Conservation (phyloP, 2,113 vertebrate genomes). For the Daubentonia madagascariensis region DNA sequence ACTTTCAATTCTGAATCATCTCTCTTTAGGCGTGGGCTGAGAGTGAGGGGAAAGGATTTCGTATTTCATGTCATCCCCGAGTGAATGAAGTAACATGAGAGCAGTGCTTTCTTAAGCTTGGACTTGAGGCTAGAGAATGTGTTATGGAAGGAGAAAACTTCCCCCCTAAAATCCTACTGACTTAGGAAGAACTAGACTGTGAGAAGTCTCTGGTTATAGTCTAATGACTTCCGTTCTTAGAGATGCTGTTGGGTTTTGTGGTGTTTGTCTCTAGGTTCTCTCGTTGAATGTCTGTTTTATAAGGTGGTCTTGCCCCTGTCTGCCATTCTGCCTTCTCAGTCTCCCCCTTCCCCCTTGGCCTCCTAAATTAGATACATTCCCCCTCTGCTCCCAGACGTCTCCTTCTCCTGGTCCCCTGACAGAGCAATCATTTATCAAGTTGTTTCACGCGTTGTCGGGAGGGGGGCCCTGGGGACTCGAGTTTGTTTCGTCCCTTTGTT, state of each 20-base stretch:
- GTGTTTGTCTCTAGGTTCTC: neutral
- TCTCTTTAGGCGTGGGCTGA: conserved; percentile 33
- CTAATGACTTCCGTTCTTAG: neutral
- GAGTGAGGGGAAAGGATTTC: conserved; percentile 58
- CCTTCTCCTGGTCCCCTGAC: conserved; percentile 82
- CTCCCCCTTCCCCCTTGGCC: neutral
- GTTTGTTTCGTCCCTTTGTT: conserved; percentile 88
- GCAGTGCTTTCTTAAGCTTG: conserved; percentile 1
- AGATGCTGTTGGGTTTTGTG: neutral
- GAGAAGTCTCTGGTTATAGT: neutral
- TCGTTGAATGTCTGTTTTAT: neutral
- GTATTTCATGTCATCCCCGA: conserved; percentile 64
- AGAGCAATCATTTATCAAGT: conserved; percentile 89
- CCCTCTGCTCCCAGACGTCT: conserved; percentile 81
- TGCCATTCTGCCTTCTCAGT: neutral
- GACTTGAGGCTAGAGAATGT: conserved; percentile 51
- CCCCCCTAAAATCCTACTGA: neutral
- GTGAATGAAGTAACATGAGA: conserved; percentile 65
- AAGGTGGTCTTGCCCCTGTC: conserved; percentile 31
- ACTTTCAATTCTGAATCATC: conserved; percentile 63
- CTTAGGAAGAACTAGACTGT: neutral
- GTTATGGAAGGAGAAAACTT: neutral
- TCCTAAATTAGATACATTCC: conserved; percentile 79
- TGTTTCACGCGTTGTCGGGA: conserved; percentile 86
- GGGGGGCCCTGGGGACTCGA: conserved; percentile 79